Evolutionary conservation across 2,113 vertebrate genomes (phyloP).

Genomic region (Myocastor coypus): DNA sequence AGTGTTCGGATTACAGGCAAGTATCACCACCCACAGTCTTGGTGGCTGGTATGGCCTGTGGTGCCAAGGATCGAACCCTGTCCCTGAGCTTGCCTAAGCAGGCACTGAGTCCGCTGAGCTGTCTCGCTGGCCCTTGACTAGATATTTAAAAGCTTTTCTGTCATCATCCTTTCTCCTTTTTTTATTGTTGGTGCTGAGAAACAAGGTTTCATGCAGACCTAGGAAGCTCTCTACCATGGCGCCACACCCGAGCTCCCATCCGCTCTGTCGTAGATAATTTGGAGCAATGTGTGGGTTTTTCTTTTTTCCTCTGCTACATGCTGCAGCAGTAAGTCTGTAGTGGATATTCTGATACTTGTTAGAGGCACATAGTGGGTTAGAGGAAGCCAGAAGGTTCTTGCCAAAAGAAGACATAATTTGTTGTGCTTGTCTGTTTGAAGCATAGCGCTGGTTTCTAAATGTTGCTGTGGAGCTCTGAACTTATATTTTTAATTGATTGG

Average conservation of each 20-base stretch:
- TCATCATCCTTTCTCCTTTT: neutral
- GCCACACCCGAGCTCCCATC: neutral
- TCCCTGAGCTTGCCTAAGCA: no score
- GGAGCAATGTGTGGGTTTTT: neutral
- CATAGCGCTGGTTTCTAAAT: neutral
- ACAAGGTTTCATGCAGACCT: neutral
- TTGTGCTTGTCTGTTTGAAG: neutral
- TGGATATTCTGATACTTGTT: accelerated
- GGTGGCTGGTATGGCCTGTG: no score
- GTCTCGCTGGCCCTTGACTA: no score
- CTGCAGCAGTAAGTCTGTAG: neutral
- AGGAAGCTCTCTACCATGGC: neutral
- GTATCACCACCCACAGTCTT: no score
- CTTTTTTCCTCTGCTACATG: neutral
- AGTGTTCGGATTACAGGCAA: no score
- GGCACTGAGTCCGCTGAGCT: no score
- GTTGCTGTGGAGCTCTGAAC: neutral
- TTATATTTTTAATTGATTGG: neutral
- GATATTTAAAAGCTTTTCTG: neutral
- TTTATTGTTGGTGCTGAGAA: neutral
- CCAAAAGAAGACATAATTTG: neutral
- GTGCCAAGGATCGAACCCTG: no score
- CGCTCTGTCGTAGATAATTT: neutral
- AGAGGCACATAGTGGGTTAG: neutral
- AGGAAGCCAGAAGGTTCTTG: neutral